Conservation (phyloP, 2,797 vertebrate genomes). For the Nannoperca australis region DNA sequence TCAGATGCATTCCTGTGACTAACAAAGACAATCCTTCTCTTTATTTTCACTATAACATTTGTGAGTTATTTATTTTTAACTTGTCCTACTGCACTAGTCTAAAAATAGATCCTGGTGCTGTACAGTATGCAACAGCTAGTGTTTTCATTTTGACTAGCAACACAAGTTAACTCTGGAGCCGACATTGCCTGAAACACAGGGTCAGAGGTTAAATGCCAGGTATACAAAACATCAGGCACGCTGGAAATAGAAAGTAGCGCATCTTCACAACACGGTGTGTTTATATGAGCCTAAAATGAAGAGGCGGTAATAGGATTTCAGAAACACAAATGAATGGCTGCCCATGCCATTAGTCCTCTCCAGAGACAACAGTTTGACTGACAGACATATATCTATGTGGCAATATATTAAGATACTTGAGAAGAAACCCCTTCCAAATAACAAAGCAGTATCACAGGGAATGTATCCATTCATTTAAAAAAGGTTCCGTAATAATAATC, state of each 20-base stretch:
- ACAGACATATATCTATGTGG: slow-evolving; percentile 25
- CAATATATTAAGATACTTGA: background rate
- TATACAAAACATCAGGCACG: slow-evolving; percentile 21
- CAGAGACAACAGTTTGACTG: slow-evolving; percentile 39
- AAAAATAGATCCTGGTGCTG: slow-evolving; percentile 52
- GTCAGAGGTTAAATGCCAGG: slow-evolving; percentile 45
- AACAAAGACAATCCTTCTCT: slow-evolving; percentile 49
- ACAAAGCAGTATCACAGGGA: background rate
- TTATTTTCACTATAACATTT: slow-evolving; percentile 52
- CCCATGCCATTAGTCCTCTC: slow-evolving; percentile 28
- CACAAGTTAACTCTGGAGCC: slow-evolving; percentile 43
- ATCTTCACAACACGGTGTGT: slow-evolving; percentile 25
- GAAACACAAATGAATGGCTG: slow-evolving; percentile 39
- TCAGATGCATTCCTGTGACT: background rate
- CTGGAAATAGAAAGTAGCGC: slow-evolving; percentile 21
- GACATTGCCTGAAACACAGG: slow-evolving; percentile 44
- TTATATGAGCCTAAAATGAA: slow-evolving; percentile 38
- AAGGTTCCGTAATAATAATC: slow-evolving; percentile 21
- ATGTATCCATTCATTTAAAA: slow-evolving; percentile 15
- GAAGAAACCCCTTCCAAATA: slow-evolving; percentile 7
- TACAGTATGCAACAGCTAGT: slow-evolving; percentile 41
- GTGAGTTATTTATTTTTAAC: slow-evolving; percentile 69
- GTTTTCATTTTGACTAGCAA: slow-evolving; percentile 73
- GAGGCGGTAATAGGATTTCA: slow-evolving; percentile 40
- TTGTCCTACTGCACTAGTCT: slow-evolving; percentile 59